phyloP scores from a whole-genome alignment of 2,797 vertebrate genomes.

The Sebastes itinus region DNA sequence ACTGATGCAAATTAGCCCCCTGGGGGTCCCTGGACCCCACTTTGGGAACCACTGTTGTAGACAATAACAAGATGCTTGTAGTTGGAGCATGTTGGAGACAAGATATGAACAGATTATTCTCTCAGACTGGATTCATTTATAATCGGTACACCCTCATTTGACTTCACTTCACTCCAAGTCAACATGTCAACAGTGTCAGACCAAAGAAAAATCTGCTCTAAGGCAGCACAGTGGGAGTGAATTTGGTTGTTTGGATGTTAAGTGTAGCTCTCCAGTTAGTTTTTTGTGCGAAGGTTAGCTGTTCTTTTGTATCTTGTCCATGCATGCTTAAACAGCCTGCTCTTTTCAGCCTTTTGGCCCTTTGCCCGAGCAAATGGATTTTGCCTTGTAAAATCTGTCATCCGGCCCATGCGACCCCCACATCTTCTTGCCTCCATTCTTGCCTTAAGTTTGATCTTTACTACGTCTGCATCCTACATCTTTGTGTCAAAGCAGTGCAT shows the following conservation, averaged over 20 bases:
- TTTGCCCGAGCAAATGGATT: slow-evolving; percentile 26
- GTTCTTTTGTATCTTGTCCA: slow-evolving; percentile 11
- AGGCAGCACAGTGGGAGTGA: neutral
- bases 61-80: neutral
- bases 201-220: neutral
- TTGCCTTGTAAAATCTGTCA: slow-evolving; percentile 37
- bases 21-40: too few species aligned
- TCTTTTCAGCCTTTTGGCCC: slow-evolving; percentile 28
- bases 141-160: neutral
- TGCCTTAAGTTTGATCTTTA: slow-evolving; percentile 8
- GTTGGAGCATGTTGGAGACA: neutral
- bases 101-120: neutral
- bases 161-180: neutral
- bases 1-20: too few species aligned
- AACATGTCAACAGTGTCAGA: neutral
- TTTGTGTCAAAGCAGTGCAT: neutral
- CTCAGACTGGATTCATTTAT: neutral
- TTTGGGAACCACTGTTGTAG: too few species aligned
- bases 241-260: neutral
- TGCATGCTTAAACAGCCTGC: neutral
- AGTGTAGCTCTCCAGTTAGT: neutral
- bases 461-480: slow-evolving; percentile 1
- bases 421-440: neutral
- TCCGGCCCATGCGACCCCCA: neutral
- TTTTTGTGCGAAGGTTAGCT: slow-evolving; percentile 11